Evolutionary conservation across 2,888 invertebrate species (phyloP), one percentile per base, ranked within the genome.

Genomic region (Drosophila emarginata): DNA sequence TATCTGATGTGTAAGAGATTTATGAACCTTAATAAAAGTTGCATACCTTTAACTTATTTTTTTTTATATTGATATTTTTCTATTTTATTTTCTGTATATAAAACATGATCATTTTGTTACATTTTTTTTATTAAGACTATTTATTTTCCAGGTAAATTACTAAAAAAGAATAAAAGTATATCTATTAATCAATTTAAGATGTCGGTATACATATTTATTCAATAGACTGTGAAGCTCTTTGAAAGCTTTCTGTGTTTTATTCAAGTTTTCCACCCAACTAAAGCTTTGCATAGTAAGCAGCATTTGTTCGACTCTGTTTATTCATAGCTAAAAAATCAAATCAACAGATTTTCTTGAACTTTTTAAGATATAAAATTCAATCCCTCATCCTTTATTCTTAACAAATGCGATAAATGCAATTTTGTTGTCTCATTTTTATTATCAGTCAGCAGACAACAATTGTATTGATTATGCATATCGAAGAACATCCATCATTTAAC

Each of bases 401-500:
- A 28, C 15, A 11, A 54, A 60, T 50, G 9, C 21, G 36, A 11
- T 21, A 40, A 59, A 12, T 36, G 65, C 40, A 64, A 57, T 61
- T 71, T 26, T 39, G 57, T 71, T 52, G n/a, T 36, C 26, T 51
- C 39, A 45, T 64, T 71, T 59, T 52, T 60, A 57, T 65, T 58
- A 54, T 28, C 66, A 54, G 59, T 26, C 66, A 59, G 59, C 64
- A 57, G 59, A 69, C 57, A 26, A 61, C 32, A 67, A 61, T 40
- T 56, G 67, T 50, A 51, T 61, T 26, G 52, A 61, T 61, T 36
- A 40, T 26, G 40, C 40, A 61, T 63, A 21, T 39, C 37, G 56
- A 60, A 71, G 52, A 71, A 51, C 70, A 64, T 64, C 71, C 60
- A 71, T 71, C 76, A 45, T 45, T 45, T 18, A 45, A 45, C 45